Percentiles rank a stretch among this genome's conserved stretches.
phyloP scores from a whole-genome alignment of 2,113 vertebrate genomes.

The Merops nubicus region DNA sequence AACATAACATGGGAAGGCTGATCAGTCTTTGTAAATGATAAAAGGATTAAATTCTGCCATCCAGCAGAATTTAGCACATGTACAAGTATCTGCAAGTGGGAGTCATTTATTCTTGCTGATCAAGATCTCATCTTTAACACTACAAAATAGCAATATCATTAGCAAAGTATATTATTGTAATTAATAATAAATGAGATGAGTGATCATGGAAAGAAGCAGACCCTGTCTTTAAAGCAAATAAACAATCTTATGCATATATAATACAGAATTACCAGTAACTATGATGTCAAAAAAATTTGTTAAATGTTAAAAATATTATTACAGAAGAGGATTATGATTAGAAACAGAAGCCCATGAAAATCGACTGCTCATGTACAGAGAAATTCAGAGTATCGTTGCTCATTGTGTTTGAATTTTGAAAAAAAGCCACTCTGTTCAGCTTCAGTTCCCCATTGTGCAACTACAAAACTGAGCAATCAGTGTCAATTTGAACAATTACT shows the following conservation, averaged over 20 bases:
- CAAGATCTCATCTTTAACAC: background rate
- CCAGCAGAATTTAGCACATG: background rate
- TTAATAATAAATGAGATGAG: background rate
- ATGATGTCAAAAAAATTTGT: background rate
- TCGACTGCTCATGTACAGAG: fast-evolving
- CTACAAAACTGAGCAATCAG: background rate
- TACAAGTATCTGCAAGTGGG: background rate
- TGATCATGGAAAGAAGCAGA: background rate
- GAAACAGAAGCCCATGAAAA: background rate
- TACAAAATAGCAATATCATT: background rate
- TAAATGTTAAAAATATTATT: background rate
- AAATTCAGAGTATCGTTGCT: background rate
- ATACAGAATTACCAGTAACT: background rate
- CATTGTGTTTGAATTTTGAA: background rate
- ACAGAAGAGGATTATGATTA: background rate
- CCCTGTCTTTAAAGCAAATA: background rate
- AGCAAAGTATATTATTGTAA: background rate
- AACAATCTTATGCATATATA: background rate
- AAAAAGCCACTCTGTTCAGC: background rate
- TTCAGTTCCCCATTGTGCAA: background rate
- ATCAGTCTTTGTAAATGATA: background rate
- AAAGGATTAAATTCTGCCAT: background rate
- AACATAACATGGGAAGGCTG: background rate
- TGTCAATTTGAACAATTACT: background rate
- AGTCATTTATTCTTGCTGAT: background rate